phyloP scores from a whole-genome alignment of 2,797 vertebrate species.

The Acrossocheilus fasciatus region DNA sequence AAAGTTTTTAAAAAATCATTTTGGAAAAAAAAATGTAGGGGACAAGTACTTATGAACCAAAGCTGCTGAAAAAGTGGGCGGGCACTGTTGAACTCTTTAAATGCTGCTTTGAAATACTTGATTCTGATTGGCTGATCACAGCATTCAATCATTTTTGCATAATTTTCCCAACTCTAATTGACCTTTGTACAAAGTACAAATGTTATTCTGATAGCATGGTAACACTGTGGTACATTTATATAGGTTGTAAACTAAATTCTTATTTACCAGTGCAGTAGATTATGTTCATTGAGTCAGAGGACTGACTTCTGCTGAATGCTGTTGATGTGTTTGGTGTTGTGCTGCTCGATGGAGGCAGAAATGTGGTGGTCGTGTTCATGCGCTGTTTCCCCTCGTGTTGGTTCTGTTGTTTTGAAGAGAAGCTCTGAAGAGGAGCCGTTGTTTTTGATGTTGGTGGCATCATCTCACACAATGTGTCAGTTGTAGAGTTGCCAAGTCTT shows the following conservation, averaged over 20 bases:
- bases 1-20: background rate
- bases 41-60: background rate
- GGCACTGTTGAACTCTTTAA: background rate
- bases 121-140: background rate
- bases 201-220: background rate
- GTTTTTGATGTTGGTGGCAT: accelerated
- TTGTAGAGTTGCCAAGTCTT: conserved; percentile 53
- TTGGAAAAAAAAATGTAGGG: background rate
- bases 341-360: background rate
- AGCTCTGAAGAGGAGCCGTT: accelerated
- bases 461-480: conserved; percentile 67
- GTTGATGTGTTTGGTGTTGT: background rate
- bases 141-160: background rate
- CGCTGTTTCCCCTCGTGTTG: accelerated
- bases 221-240: background rate
- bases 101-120: background rate
- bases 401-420: accelerated
- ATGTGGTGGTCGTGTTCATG: no score
- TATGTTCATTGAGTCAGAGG: accelerated
- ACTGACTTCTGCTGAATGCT: accelerated
- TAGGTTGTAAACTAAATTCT: background rate
- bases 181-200: background rate
- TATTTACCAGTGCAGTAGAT: background rate
- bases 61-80: background rate
- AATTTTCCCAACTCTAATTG: background rate